Conservation (phyloP, 2,888 invertebrate genomes). For the Lasioglossum vierecki region DNA sequence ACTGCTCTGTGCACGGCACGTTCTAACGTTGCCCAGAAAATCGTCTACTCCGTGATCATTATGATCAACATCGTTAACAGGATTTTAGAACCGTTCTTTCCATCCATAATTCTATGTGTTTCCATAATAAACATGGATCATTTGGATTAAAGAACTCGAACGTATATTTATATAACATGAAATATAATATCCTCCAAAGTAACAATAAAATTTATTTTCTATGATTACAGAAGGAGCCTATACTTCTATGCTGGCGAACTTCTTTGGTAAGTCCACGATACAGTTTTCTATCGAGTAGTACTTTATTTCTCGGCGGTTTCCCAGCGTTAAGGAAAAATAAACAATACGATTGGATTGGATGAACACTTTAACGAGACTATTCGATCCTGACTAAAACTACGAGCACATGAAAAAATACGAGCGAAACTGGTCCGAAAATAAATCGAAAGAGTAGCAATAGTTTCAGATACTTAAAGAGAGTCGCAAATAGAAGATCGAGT, state of each 20-base stretch:
- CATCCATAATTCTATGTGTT: too few species aligned
- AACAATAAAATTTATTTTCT: background rate
- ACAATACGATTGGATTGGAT: too few species aligned
- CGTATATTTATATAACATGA: background rate
- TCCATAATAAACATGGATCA: too few species aligned
- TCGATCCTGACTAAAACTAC: background rate
- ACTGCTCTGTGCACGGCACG: constrained; percentile 11
- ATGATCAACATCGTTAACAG: background rate
- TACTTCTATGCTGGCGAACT: constrained; percentile 81
- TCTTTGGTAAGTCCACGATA: constrained; percentile 73
- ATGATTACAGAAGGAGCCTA: constrained; percentile 77
- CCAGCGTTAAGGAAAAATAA: background rate
- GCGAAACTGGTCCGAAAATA: background rate
- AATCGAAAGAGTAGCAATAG: background rate
- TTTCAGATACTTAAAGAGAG: background rate
- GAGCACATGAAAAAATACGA: background rate
- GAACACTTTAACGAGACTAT: background rate
- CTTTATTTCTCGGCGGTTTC: background rate
- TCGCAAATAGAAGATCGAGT: background rate
- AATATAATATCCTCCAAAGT: background rate
- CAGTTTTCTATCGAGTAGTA: background rate
- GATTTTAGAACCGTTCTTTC: background rate
- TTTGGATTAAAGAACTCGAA: too few species aligned
- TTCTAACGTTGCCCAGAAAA: constrained; percentile 22
- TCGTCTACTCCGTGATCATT: background rate